phyloP scores from a whole-genome alignment of 2,113 vertebrate species.

The Symphodus melops region DNA sequence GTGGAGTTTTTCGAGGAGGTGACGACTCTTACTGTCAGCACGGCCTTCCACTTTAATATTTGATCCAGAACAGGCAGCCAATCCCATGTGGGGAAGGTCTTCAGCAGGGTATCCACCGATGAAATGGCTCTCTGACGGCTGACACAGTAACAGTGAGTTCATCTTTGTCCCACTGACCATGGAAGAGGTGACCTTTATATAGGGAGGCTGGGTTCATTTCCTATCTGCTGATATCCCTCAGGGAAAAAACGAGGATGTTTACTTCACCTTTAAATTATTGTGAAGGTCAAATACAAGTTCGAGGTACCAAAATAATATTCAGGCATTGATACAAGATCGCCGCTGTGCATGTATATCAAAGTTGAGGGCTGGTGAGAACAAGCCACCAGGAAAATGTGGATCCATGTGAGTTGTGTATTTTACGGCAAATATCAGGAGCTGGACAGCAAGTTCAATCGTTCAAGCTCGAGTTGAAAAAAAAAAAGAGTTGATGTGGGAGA shows the following conservation, averaged over 20 bases:
- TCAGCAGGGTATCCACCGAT: slow-evolving; percentile 8
- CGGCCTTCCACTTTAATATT: slow-evolving; percentile 64
- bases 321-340: too few relatives aligned
- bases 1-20: slow-evolving; percentile 28
- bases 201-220: not conserved
- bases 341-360: too few relatives aligned
- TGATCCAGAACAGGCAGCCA: slow-evolving; percentile 55
- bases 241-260: not conserved
- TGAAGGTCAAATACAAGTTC: too few relatives aligned
- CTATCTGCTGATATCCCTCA: not conserved
- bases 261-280: not conserved
- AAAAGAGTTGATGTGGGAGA: too few relatives aligned
- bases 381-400: too few relatives aligned
- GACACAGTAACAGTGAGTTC: slow-evolving; percentile 31
- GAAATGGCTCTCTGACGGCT: slow-evolving; percentile 27
- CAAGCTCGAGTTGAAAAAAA: too few relatives aligned
- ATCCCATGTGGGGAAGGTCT: slow-evolving; percentile 36
- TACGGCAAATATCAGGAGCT: too few relatives aligned
- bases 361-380: too few relatives aligned
- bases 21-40: slow-evolving; percentile 35
- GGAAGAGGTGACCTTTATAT: slow-evolving; percentile 34
- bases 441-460: not conserved
- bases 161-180: slow-evolving; percentile 47
- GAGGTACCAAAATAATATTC: too few relatives aligned
- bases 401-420: too few relatives aligned